Conservation (phyloP, 2,113 vertebrate species). For the Corvus hawaiiensis region DNA sequence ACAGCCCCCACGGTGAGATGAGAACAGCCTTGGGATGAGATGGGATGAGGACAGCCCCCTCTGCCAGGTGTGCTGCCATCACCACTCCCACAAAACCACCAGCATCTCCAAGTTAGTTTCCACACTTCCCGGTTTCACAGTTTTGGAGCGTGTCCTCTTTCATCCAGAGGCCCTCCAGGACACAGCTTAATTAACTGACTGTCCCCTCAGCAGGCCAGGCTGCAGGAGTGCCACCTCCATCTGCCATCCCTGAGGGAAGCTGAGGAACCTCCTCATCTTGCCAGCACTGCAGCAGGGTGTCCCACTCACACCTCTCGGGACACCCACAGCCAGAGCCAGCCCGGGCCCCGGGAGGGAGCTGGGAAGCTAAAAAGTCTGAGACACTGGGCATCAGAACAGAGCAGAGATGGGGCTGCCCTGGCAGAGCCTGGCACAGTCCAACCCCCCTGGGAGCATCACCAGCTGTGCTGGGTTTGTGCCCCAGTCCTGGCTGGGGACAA, state of each 20-base stretch:
- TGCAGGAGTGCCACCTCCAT: not conserved
- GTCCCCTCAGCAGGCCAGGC: not conserved
- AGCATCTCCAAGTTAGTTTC: accelerated
- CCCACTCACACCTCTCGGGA: not conserved
- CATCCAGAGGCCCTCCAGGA: not conserved
- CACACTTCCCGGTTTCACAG: not conserved
- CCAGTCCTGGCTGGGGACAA: accelerated
- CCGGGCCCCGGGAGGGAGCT: not conserved
- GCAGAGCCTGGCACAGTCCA: not conserved
- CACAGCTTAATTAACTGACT: not conserved
- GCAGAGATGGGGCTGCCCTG: not conserved
- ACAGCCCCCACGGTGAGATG: accelerated
- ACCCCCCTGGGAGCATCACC: accelerated
- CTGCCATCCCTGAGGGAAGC: not conserved
- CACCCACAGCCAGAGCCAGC: not conserved
- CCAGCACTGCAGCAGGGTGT: not conserved
- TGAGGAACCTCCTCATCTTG: not conserved
- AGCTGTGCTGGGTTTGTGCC: not conserved
- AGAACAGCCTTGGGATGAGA: not conserved
- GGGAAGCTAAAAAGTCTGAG: not conserved
- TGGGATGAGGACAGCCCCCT: not conserved
- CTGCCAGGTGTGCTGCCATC: not conserved
- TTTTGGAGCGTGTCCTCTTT: not conserved
- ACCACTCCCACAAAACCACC: not conserved
- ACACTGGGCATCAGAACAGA: accelerated